Base-by-base conservation (phyloP, 2,888 invertebrate species). In the Microplitis manilae region DNA sequence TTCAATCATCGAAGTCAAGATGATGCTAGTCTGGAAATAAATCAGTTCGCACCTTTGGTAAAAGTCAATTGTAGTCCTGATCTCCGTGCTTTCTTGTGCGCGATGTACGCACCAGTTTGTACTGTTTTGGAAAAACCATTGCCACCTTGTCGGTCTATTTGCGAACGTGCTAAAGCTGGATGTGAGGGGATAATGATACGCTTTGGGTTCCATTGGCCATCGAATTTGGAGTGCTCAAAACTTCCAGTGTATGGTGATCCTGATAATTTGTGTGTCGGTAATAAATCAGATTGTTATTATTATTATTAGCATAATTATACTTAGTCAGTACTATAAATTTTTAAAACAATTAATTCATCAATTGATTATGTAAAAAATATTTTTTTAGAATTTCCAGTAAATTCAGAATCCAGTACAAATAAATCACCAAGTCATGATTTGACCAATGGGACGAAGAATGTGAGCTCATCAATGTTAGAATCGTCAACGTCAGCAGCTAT, bases 61-160 rank as follows among this genome's bases (percentile, higher is more conserved):
- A 98, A 98, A 92, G 94, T 98, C 78, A 95, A 96, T 85, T 99
- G 99, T 90, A 97, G 97, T 84, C 95, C 96, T 0, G 96, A 98
- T 88, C 92, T 99, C 79, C 96, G 97, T 89, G 94, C 98, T 85
- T 99, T 99, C 90, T 91, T 99, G 77, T 99, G 99, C 91, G 95
- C 98, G 1, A 94, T 99, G 82, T 98, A 96, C 90, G 96, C 96
- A 8, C 99, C 99, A 0, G 96, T 98, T 6, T 99, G 99, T 90
- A 98, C 98, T 1, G 96, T 97, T 82, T 91, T 98, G 83, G 96
- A 97, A 69, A 92, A 93, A 80, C 95, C 98, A 0, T 93, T 98
- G 84, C 97, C 97, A 2, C 98, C 98, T 0, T 98, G 98, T 89
- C 92, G 96, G 77, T 95, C 96, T 73, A 91, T 98, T 62, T 98